phyloP scores from a whole-genome alignment of 35 echinoderm and acorn worm genomes.

The Ptychodera flava region DNA sequence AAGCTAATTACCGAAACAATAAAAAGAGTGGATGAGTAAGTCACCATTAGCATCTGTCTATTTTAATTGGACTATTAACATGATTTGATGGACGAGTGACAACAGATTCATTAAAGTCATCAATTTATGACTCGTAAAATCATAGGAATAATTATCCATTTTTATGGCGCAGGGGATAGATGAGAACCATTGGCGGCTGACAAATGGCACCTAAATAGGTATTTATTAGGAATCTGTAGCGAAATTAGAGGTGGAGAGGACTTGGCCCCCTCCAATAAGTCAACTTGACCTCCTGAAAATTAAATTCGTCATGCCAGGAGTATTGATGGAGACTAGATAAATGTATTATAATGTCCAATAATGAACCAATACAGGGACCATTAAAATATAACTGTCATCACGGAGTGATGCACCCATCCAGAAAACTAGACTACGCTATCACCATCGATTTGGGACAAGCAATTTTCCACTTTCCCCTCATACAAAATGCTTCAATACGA shows the following conservation, averaged over 20 bases:
- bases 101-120: background rate
- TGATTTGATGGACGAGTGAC: background rate
- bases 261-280: too few relatives aligned
- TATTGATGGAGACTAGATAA: background rate
- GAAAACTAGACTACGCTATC: background rate
- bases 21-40: background rate
- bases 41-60: background rate
- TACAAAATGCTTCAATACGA: background rate
- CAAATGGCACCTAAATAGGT: too few relatives aligned
- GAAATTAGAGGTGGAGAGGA: too few relatives aligned
- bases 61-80: background rate
- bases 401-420: background rate
- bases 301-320: background rate
- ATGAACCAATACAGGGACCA: background rate
- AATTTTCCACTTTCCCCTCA: background rate
- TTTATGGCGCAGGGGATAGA: too few relatives aligned
- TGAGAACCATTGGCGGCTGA: too few relatives aligned
- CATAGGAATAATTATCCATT: background rate
- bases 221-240: too few relatives aligned
- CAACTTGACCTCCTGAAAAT: background rate
- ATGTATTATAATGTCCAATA: background rate
- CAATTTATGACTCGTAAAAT: background rate
- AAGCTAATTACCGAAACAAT: background rate
- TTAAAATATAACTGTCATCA: background rate
- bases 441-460: background rate